Conservation (phyloP, 2,888 invertebrate genomes). For the Callinectes sapidus region DNA sequence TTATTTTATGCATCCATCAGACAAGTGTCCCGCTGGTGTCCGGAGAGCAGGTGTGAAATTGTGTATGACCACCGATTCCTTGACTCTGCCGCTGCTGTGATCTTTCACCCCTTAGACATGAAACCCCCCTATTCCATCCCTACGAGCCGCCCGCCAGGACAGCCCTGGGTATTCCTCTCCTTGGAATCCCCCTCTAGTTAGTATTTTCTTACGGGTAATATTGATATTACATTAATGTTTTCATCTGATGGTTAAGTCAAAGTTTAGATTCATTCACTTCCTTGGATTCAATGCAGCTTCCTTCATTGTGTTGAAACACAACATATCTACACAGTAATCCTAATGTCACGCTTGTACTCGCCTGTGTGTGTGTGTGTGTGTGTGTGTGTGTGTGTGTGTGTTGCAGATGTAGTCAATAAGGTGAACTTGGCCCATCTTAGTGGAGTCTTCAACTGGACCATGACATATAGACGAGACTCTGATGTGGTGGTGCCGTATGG, state of each 20-base stretch:
- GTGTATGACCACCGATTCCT: conserved; percentile 68
- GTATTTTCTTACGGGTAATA: not conserved
- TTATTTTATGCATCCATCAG: conserved; percentile 18
- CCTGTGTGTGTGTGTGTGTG: no score
- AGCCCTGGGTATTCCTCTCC: conserved; percentile 73
- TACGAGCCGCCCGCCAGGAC: conserved; percentile 46
- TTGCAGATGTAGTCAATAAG: not conserved
- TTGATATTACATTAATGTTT: not conserved
- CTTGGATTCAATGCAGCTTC: not conserved
- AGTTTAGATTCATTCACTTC: not conserved
- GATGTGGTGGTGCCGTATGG: conserved; percentile 66
- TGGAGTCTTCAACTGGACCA: conserved; percentile 70
- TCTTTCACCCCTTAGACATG: conserved; percentile 73
- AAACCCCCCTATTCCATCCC: conserved; percentile 65
- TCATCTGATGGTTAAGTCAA: no score
- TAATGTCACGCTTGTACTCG: no score
- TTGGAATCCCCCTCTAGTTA: conserved; percentile 73
- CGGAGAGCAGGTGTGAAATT: conserved; percentile 68
- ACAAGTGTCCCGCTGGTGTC: conserved; percentile 55
- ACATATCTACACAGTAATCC: not conserved
- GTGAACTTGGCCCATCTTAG: conserved; percentile 25
- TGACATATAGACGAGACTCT: conserved; percentile 66
- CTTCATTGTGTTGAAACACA: no score
- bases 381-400: conserved; percentile 19
- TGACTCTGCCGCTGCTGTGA: conserved; percentile 71